A percentile compares a stretch with the other conserved stretches of the same genome.
Conservation (phyloP, 2,113 vertebrate species). For the Penelope pileata region DNA sequence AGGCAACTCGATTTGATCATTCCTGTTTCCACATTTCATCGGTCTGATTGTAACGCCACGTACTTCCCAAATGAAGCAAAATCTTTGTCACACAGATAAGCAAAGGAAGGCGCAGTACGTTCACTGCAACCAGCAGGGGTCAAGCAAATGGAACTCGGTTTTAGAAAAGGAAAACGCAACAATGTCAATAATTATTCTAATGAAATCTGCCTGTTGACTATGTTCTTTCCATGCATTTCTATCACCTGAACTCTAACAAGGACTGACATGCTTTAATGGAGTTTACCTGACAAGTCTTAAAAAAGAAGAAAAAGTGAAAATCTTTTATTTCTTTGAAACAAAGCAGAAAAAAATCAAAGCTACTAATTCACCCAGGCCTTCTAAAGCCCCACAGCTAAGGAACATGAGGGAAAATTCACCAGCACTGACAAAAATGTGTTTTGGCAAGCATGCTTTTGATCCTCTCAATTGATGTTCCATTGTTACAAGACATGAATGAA, state of each 20-base stretch:
- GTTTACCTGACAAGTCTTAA: background rate
- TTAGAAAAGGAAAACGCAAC: background rate
- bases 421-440: background rate
- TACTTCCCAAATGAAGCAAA: background rate
- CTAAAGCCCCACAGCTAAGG: background rate
- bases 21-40: background rate
- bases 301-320: background rate
- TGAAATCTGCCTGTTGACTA: background rate
- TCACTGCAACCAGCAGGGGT: background rate
- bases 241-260: background rate
- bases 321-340: background rate
- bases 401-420: background rate
- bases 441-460: slow-evolving; percentile 15
- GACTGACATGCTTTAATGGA: background rate
- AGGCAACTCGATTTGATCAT: background rate
- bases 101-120: background rate
- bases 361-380: slow-evolving; percentile 8
- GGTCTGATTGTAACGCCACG: background rate
- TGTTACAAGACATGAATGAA: slow-evolving; percentile 36
- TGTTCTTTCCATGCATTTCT: background rate
- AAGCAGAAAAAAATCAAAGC: slow-evolving; percentile 9
- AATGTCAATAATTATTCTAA: background rate
- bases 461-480: slow-evolving; percentile 24
- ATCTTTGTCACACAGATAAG: background rate
- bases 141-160: background rate